phyloP scores from a whole-genome alignment of 2,888 invertebrate genomes.

The Mythimna ferrago region DNA sequence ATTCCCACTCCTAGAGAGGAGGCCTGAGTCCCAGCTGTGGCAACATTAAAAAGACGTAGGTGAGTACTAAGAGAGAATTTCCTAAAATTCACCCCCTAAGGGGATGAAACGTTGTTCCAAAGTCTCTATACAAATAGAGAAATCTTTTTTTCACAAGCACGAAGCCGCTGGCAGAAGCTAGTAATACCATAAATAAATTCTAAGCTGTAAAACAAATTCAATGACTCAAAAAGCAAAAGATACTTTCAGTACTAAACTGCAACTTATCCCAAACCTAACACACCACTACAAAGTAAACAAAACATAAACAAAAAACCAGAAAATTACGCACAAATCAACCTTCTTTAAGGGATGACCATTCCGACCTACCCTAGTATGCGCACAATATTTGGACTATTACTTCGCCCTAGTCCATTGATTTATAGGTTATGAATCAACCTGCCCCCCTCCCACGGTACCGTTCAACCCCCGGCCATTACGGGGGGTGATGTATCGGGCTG shows the following conservation, averaged over 20 bases:
- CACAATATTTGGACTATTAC: constrained; percentile 89
- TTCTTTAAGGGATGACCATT: constrained; percentile 66
- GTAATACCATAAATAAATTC: no score
- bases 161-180: no score
- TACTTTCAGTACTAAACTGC: no score
- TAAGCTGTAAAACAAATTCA: no score
- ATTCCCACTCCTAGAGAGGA: no score
- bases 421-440: constrained; percentile 90
- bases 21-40: no score
- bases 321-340: constrained; percentile 56
- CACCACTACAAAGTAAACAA: constrained; percentile 39
- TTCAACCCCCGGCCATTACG: constrained; percentile 74
- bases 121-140: no score
- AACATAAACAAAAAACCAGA: constrained; percentile 48
- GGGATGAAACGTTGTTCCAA: no score
- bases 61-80: no score
- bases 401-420: constrained; percentile 86
- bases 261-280: not conserved
- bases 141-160: no score
- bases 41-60: no score
- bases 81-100: no score
- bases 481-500: constrained; percentile 85
- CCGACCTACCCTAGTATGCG: constrained; percentile 65
- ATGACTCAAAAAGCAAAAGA: not conserved
- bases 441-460: constrained; percentile 53